phyloP scores from a whole-genome alignment of 2,797 vertebrate species.

The Serranus cabrilla region DNA sequence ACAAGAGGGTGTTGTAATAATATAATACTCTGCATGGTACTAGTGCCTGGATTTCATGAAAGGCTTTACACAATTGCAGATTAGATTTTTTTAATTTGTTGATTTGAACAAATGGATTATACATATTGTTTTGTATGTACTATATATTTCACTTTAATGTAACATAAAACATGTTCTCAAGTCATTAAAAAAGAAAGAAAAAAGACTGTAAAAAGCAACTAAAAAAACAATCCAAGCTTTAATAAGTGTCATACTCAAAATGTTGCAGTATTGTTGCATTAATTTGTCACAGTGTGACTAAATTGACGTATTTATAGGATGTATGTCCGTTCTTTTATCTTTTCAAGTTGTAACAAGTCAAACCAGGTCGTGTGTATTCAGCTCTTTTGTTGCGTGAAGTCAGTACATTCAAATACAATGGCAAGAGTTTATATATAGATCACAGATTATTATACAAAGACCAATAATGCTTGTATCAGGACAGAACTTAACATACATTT shows the following conservation, averaged over 20 bases:
- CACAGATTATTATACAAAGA: too few relatives aligned
- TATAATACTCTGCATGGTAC: background rate
- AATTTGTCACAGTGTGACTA: too few relatives aligned
- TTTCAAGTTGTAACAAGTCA: background rate
- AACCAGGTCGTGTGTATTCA: background rate
- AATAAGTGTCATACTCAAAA: too few relatives aligned
- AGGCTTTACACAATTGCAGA: background rate
- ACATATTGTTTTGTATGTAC: too few relatives aligned
- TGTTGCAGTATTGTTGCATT: too few relatives aligned
- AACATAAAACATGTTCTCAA: background rate
- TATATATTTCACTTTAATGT: background rate
- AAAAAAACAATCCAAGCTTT: too few relatives aligned
- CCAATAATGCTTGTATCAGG: too few relatives aligned
- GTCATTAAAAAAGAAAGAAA: too few relatives aligned
- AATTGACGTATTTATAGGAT: background rate
- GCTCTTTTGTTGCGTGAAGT: too few relatives aligned
- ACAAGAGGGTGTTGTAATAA: constrained; percentile 35
- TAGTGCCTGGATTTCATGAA: background rate
- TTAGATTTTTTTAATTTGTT: background rate
- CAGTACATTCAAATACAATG: background rate
- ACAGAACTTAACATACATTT: too few relatives aligned
- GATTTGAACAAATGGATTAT: background rate
- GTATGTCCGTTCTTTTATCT: background rate
- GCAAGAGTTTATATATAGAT: too few relatives aligned
- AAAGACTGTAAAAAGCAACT: too few relatives aligned